Evolutionary conservation across 1,140 invertebrate genomes (phyloP).

Genomic region (Teleogryllus occipitalis): DNA sequence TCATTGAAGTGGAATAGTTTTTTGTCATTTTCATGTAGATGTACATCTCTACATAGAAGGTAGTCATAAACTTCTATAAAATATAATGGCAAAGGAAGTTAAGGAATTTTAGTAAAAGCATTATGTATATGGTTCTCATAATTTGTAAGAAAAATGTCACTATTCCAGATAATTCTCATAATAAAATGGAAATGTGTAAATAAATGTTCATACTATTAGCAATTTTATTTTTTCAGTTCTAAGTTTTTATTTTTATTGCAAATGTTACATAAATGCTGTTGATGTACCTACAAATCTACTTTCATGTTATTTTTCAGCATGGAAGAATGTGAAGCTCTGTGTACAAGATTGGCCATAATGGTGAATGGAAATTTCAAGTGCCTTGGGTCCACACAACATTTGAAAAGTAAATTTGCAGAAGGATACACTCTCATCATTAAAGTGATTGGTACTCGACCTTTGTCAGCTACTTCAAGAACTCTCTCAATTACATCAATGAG

Average conservation of each 20-base stretch:
- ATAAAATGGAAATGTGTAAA: background rate
- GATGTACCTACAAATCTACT: background rate
- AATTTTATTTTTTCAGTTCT: background rate
- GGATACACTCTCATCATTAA: constrained; percentile 39
- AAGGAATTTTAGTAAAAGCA: too few relatives aligned
- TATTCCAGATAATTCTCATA: background rate
- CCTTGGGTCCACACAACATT: constrained; percentile 45
- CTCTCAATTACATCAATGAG: constrained; percentile 10
- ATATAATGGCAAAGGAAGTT: too few relatives aligned
- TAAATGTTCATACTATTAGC: background rate
- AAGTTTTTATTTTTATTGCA: background rate
- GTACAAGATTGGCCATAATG: constrained; percentile 49
- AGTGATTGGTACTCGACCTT: constrained; percentile 23
- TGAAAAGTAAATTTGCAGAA: constrained; percentile 46
- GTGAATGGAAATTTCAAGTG: constrained; percentile 38
- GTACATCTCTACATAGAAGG: too few relatives aligned
- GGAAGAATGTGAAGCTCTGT: constrained; percentile 53
- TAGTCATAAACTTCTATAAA: too few relatives aligned
- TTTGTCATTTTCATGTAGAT: too few relatives aligned
- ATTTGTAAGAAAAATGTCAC: background rate
- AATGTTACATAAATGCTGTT: background rate
- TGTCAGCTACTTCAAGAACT: background rate
- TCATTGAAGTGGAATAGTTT: too few relatives aligned
- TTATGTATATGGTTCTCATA: background rate
- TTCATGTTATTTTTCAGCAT: constrained; percentile 24